A percentile compares a stretch with the other conserved stretches of the same genome.
phyloP scores from a whole-genome alignment of 2,797 vertebrate species.

The Varecia variegata region DNA sequence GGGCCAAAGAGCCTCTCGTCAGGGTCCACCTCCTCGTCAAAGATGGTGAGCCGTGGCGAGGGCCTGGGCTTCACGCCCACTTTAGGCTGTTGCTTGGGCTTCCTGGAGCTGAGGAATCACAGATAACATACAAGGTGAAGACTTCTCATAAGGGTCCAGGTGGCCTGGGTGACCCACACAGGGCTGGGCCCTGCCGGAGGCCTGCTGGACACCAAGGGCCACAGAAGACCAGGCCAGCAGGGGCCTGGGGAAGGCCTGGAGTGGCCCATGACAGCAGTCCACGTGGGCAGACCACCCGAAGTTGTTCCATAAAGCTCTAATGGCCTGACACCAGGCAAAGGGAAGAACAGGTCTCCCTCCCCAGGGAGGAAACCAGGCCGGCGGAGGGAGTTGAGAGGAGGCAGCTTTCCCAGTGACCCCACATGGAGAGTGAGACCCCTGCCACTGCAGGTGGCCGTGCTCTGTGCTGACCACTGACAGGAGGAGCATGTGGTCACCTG shows the following conservation, averaged over 20 bases:
- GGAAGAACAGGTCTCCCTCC: background rate
- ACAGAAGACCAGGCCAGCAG: background rate
- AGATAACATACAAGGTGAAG: conserved; percentile 23
- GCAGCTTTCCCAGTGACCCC: background rate
- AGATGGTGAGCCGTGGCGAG: conserved; percentile 81
- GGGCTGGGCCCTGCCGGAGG: background rate
- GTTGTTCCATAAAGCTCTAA: background rate
- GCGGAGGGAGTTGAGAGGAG: background rate
- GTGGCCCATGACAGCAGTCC: background rate
- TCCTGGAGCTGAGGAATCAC: conserved; percentile 82
- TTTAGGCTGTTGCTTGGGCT: conserved; percentile 76
- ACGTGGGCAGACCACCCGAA: rapidly evolving
- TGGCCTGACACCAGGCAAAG: no score
- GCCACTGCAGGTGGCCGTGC: rapidly evolving
- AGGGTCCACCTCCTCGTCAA: conserved; percentile 84
- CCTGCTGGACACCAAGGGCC: no score
- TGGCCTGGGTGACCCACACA: background rate
- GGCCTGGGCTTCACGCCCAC: conserved; percentile 29
- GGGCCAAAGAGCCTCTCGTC: conserved; percentile 84
- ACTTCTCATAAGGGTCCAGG: background rate
- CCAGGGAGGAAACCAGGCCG: no score
- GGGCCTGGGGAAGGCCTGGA: background rate
- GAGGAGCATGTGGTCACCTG: background rate
- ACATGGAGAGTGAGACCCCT: rapidly evolving
- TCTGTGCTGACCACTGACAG: rapidly evolving